These are phyloP conservation scores for Phalacrocorax aristotelis DNA, from an alignment of 2,113 vertebrate genomes.

Conservation along the genomic window DNA sequence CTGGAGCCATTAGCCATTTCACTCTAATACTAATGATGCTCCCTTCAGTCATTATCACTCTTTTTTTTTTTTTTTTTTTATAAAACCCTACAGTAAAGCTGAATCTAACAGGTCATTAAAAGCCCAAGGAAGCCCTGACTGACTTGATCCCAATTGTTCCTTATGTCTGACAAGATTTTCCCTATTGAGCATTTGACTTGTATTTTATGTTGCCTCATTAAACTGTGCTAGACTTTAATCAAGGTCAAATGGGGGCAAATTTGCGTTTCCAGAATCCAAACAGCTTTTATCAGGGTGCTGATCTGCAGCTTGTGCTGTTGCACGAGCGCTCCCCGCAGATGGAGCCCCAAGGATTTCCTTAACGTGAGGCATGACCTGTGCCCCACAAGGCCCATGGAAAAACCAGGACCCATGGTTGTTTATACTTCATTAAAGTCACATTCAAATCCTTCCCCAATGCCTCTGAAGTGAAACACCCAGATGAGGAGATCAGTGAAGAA, in stretches of 20 bases:
- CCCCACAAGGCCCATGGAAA: fast-evolving
- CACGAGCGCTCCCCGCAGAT: background rate
- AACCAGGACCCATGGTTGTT: background rate
- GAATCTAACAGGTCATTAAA: conserved; percentile 61
- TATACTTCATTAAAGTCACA: background rate
- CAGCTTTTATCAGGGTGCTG: conserved; percentile 1
- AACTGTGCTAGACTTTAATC: conserved; percentile 56
- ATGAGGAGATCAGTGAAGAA: conserved; percentile 20
- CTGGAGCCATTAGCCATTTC: conserved; percentile 54
- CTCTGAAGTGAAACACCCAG: background rate
- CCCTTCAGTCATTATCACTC: conserved; percentile 56
- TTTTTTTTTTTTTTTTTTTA: background rate
- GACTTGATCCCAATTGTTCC: conserved; percentile 57
- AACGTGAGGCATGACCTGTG: fast-evolving
- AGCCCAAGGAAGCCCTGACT: conserved; percentile 42
- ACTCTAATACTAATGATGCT: conserved; percentile 49
- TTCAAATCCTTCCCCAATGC: background rate
- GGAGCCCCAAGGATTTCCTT: background rate
- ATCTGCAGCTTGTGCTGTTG: background rate
- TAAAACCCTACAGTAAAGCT: conserved; percentile 39
- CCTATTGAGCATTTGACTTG: conserved; percentile 48
- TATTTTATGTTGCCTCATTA: conserved; percentile 62
- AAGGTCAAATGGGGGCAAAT: conserved; percentile 58
- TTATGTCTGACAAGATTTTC: conserved; percentile 56
- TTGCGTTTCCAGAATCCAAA: conserved; percentile 19